Conservation (phyloP, 2,797 vertebrate species). For the Myotis vivesi region DNA sequence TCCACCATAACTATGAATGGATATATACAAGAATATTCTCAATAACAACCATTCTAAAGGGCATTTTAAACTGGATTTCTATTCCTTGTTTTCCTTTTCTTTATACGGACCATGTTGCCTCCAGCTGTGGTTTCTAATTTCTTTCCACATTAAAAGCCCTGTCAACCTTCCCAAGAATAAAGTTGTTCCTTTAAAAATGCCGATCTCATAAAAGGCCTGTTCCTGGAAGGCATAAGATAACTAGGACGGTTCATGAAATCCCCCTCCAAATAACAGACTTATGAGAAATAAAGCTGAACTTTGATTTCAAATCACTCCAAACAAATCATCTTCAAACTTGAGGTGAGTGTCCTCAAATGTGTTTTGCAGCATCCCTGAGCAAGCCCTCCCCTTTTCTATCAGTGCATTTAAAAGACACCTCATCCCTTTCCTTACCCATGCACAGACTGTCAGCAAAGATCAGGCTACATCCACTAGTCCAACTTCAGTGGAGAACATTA, state of each 20-base stretch:
- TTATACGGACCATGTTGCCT: slow-evolving; percentile 41
- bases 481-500: neutral
- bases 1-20: neutral
- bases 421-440: neutral
- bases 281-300: slow-evolving; percentile 69
- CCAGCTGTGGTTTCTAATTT: slow-evolving; percentile 69
- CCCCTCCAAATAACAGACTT: slow-evolving; percentile 61
- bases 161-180: slow-evolving; percentile 63
- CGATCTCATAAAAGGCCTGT: slow-evolving; percentile 63
- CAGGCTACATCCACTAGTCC: neutral
- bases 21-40: slow-evolving; percentile 17
- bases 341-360: neutral
- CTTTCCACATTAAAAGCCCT: slow-evolving; percentile 73
- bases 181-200: slow-evolving; percentile 67
- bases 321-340: slow-evolving; percentile 62
- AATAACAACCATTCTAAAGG: neutral
- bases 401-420: slow-evolving; percentile 17
- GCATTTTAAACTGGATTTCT: slow-evolving; percentile 26
- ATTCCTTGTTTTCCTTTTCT: neutral
- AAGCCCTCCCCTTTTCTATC: neutral
- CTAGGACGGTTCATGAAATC: slow-evolving; percentile 60
- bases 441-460: neutral
- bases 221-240: slow-evolving; percentile 48
- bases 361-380: neutral
- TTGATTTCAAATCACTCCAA: slow-evolving; percentile 65